Percentiles rank a stretch among this genome's conserved stretches.
These are phyloP conservation scores for Cancer borealis DNA, from an alignment of 2,888 invertebrate genomes.

Conservation along the genomic window DNA sequence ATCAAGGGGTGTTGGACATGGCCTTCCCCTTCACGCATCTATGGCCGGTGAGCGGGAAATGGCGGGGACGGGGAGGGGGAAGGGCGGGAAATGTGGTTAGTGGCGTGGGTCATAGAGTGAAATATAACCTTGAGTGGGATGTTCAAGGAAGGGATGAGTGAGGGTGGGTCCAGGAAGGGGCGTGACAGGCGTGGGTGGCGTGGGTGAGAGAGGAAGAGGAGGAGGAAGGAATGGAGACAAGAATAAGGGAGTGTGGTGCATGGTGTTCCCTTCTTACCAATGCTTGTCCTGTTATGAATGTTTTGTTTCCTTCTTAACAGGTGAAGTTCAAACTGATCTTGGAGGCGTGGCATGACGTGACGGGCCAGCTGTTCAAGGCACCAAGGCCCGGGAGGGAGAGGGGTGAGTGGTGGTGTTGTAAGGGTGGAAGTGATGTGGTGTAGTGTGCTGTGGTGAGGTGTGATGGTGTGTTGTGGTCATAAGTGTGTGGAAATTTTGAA, in stretches of 20 bases:
- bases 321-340: constrained; percentile 80
- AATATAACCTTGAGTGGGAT: background rate
- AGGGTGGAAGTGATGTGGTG: background rate
- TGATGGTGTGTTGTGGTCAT: no score
- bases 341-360: constrained; percentile 80
- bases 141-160: background rate
- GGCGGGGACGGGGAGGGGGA: background rate
- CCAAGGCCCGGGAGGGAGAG: background rate
- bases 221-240: background rate
- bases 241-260: background rate
- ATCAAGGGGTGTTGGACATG: constrained; percentile 78
- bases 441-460: background rate
- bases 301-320: constrained; percentile 78
- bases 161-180: background rate
- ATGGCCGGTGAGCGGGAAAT: constrained; percentile 80
- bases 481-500: no score
- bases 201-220: background rate
- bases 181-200: background rate
- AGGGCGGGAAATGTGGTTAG: background rate
- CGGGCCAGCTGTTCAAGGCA: constrained; percentile 72
- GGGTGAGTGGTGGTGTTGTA: constrained; percentile 42
- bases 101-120: background rate
- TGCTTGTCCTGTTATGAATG: background rate
- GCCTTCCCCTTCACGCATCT: constrained; percentile 79
- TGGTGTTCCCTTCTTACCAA: background rate